Percentiles rank a stretch among this genome's conserved stretches.
Evolutionary conservation across 2,888 invertebrate genomes (phyloP).

Genomic region (Amaurobius ferox): DNA sequence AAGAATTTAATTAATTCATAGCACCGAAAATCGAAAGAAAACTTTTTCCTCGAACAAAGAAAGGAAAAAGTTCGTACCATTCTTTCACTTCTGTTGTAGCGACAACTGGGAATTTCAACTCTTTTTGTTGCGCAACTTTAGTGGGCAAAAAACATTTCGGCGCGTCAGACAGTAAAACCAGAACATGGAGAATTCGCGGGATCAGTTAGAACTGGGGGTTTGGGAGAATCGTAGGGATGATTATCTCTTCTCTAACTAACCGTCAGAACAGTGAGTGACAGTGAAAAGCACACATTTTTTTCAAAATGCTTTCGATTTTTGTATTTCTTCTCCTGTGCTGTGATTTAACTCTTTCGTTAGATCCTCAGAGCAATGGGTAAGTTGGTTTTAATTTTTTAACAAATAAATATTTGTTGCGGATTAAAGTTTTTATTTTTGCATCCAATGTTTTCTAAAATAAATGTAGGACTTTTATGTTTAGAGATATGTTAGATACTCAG

Average conservation of each 20-base stretch:
- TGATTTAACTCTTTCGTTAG: neutral
- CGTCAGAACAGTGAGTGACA: neutral
- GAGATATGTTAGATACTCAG: too few relatives aligned
- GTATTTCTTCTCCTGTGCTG: neutral
- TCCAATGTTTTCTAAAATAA: too few relatives aligned
- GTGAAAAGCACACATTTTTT: neutral
- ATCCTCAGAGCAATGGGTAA: neutral
- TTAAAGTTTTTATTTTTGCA: too few relatives aligned
- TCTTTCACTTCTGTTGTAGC: neutral
- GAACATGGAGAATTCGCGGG: neutral
- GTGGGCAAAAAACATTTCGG: neutral
- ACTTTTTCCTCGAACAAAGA: neutral
- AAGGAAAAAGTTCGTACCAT: neutral
- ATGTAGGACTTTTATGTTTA: too few relatives aligned
- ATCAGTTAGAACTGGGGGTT: neutral
- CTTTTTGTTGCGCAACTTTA: neutral
- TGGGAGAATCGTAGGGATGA: neutral
- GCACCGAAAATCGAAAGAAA: neutral
- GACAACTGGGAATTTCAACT: constrained; percentile 8
- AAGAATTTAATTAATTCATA: neutral
- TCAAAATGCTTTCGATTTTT: neutral
- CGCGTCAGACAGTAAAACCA: neutral
- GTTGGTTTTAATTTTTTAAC: neutral
- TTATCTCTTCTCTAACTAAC: neutral
- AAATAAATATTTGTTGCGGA: too few relatives aligned